Base-by-base conservation (phyloP, 2,888 invertebrate genomes). In the Strigamia crassipes region DNA sequence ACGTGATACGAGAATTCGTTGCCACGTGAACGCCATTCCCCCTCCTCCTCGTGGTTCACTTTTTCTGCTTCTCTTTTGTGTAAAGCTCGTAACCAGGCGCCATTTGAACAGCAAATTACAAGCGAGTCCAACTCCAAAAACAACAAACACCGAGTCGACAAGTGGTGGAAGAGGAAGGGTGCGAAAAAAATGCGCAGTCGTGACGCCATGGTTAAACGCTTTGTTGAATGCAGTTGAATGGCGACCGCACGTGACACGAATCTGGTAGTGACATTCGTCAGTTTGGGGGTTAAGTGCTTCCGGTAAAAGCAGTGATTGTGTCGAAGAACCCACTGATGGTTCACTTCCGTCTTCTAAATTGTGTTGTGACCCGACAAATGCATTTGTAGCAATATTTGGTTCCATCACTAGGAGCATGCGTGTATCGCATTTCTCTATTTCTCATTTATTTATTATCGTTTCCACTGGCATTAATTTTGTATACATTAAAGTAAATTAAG, bases 181-280 rank as follows among this genome's bases (percentile, higher is more conserved):
- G 61, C 23, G 61, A n/a, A 13, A 46, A 46, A 66, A 66, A 66
- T 66, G 61, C 21, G 23, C 61, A 66, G n/a, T 23, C 8, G 21
- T 66, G 61, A 66, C 61, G 61, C 18, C 61, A 66, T 18, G 61
- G 15, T 5, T 21, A 61, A 61, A 61, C 21, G 61, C 61, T 66
- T 66, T 21, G 23, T 18, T 66, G 61, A 66, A 66, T 66, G 21
- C 13, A 46, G 46, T 46, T 46, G 46, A 46, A 46, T 46, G n/a
- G n/a, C 15, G 4, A 12, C 4, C 46, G 46, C 61, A 66, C 61
- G 61, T 66, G 61, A 66, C 61, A 66, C 21, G 61, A 66, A 66
- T 66, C 61, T 66, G 61, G 13, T 66, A 66, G 61, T 66, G 61
- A 66, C 61, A 66, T 66, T 66, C 61, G 61, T 66, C 61, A 66